Evolutionary conservation across 2,797 vertebrate species (phyloP).

Genomic region (Coccyzus lansbergi): DNA sequence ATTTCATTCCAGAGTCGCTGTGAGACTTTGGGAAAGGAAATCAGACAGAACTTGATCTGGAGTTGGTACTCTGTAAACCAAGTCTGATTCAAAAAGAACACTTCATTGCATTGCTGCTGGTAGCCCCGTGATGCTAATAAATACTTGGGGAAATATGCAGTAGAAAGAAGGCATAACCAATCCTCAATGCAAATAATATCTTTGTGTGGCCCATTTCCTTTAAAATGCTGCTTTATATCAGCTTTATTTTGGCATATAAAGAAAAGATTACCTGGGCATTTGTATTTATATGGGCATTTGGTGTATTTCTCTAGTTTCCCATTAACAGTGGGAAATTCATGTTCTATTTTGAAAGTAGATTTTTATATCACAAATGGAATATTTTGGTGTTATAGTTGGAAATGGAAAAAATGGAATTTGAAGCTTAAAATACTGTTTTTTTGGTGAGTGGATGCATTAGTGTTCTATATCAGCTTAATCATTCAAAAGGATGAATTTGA

Average conservation of each 20-base stretch:
- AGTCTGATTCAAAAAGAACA: neutral
- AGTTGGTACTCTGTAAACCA: neutral
- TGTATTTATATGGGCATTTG: neutral
- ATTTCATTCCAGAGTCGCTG: neutral
- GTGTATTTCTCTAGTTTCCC: neutral
- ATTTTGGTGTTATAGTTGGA: neutral
- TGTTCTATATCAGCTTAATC: neutral
- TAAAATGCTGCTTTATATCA: neutral
- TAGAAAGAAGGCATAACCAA: neutral
- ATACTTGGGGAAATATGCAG: neutral
- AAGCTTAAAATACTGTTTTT: neutral
- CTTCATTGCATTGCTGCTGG: neutral
- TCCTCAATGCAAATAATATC: neutral
- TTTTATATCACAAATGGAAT: neutral
- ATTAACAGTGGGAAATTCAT: neutral
- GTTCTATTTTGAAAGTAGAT: neutral
- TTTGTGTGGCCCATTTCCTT: neutral
- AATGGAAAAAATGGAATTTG: neutral
- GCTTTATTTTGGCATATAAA: neutral
- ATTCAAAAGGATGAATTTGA: constrained; percentile 1
- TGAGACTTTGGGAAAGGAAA: neutral
- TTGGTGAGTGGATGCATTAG: fast-evolving
- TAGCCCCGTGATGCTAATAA: neutral
- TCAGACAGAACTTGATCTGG: neutral
- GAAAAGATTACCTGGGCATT: neutral